Base-by-base conservation (phyloP, 2,888 invertebrate genomes). In the Drosophila pseudotalamancana region DNA sequence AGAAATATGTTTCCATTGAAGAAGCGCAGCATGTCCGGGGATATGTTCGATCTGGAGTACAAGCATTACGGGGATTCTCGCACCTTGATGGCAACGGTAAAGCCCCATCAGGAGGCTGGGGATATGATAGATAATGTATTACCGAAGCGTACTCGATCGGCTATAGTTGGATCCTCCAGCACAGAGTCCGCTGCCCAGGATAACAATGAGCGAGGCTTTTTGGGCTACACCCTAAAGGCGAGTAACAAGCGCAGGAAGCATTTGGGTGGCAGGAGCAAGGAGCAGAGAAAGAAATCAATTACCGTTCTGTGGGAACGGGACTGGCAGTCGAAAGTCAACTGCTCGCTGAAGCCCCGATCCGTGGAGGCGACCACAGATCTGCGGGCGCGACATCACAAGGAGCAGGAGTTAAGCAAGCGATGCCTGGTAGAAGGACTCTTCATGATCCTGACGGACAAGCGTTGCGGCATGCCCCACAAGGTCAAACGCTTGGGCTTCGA, bases 331-430 rank as follows among this genome's bases (percentile, higher is more conserved):
- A 3, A 1, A 2, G 4, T 0, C 46, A 32, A 0, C 11, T 32
- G 32, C 16, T 23, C 23, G 21, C n/a, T 32, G 23, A 2, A 32
- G 11, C 23, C 21, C 0, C 21, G 19, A 6, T 23, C n/a, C 4
- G 46, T 34, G 34, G 16, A 16, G 34, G 46, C 34, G 1, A 16
- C 32, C 4, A 46, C 34, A 9, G 46, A 48, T 23, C 34, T 48
- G 23, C 34, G n/a, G 8, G 46, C 46, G 6, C 2, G 46, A 4
- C 34, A 25, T 2, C 2, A 1, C 0, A 16, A 4, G 23, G 46
- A 48, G 21, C 11, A 11, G 4, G 11, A 19, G 0, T 11, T 6
- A 1, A 6, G 2, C 6, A 6, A n/a, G 14, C 11, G 6, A 11
- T 16, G 11, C 1, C n/a, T 46, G 21, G 6, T 46, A 4, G 8